Evolutionary conservation across 2,797 vertebrate species (phyloP).

Genomic region (Adelosebastes latens): DNA sequence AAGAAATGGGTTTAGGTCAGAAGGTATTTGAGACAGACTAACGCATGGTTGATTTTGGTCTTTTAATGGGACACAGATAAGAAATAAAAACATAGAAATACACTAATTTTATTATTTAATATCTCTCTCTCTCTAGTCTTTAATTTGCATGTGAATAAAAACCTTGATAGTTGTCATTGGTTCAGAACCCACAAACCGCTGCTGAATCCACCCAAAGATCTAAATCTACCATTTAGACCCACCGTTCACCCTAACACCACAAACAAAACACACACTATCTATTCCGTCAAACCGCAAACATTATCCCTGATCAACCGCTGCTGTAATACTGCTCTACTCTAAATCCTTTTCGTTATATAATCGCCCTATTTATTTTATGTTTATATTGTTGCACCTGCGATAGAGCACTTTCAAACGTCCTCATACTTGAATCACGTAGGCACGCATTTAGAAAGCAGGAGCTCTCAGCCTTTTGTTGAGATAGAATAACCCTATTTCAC

Average conservation of each 20-base stretch:
- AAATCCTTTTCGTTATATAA: slow-evolving; percentile 59
- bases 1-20: not conserved
- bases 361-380: slow-evolving; percentile 62
- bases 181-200: not conserved
- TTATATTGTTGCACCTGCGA: slow-evolving; percentile 57
- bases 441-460: slow-evolving; percentile 46
- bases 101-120: not conserved
- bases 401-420: slow-evolving; percentile 50
- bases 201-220: not conserved
- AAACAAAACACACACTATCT: slow-evolving; percentile 25
- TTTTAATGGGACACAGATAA: not conserved
- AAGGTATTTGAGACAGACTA: not conserved
- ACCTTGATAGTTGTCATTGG: not conserved
- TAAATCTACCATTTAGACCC: slow-evolving; percentile 32
- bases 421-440: slow-evolving; percentile 45
- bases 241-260: slow-evolving; percentile 15
- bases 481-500: slow-evolving; percentile 68
- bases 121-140: not conserved
- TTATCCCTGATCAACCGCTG: slow-evolving; percentile 28
- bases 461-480: slow-evolving; percentile 62
- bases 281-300: slow-evolving; percentile 2
- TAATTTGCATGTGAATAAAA: not conserved
- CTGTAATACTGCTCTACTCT: slow-evolving; percentile 10
- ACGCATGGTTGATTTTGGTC: not conserved
- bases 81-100: not conserved